Evolutionary conservation across 1,140 invertebrate species (phyloP).

Genomic region (Mizuhopecten yessoensis): DNA sequence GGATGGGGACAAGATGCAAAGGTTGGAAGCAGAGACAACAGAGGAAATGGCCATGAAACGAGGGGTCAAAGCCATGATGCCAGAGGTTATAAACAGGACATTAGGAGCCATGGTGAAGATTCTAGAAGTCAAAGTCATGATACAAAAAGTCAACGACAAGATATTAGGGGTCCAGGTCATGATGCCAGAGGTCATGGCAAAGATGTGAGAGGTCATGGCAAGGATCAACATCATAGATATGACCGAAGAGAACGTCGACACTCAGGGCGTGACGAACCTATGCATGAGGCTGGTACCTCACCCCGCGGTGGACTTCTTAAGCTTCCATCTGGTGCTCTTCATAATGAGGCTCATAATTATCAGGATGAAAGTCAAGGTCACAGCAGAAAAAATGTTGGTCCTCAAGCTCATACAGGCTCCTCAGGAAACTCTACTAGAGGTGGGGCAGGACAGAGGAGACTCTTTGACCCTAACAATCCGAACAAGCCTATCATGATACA

Average conservation of each 20-base stretch:
- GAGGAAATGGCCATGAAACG: not conserved
- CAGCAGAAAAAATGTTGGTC: not conserved
- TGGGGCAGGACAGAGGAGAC: slow-evolving; percentile 63
- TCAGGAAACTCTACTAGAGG: slow-evolving; percentile 41
- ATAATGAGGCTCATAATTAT: slow-evolving; percentile 44
- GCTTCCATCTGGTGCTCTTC: slow-evolving; percentile 62
- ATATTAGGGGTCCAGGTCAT: not conserved
- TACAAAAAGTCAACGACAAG: not conserved
- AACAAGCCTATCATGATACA: slow-evolving; percentile 87
- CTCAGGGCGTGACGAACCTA: slow-evolving; percentile 22
- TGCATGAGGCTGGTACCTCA: slow-evolving; percentile 25
- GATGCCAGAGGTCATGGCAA: slow-evolving; percentile 5
- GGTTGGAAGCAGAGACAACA: slow-evolving; percentile 49
- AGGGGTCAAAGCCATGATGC: not conserved
- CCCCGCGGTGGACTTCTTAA: slow-evolving; percentile 69
- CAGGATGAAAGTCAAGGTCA: slow-evolving; percentile 43
- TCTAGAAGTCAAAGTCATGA: not conserved
- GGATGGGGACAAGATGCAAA: slow-evolving; percentile 42
- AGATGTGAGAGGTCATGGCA: not conserved
- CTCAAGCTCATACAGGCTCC: not conserved
- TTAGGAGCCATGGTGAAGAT: slow-evolving; percentile 15
- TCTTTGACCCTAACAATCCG: slow-evolving; percentile 89
- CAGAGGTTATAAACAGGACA: not conserved
- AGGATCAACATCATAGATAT: not conserved
- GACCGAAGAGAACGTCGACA: not conserved